Base-by-base conservation (phyloP, 2,797 vertebrate species). In the Philypnodon macrostomus region DNA sequence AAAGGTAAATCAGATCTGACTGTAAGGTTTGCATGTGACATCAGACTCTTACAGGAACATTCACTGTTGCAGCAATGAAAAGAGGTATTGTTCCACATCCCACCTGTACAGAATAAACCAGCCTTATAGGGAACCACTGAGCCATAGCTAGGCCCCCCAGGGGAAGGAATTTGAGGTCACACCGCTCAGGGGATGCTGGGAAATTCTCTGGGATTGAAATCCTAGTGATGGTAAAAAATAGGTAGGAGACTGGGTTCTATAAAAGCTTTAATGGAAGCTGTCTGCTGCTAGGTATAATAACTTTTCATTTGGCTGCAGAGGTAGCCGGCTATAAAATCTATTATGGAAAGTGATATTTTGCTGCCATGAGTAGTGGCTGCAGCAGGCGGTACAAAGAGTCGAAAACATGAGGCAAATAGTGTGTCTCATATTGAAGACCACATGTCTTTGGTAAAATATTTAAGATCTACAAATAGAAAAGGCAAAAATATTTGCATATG, bases 31-130 rank as follows among this genome's bases (percentile, higher is more conserved):
- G 33, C 49, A 66, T 10, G 34, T 62, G 62, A 60, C 45, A 47
- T 69, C 45, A 68, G 61, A 41, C 52, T 62, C 52, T 54, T 39
- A 34, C 14, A 65, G 64, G 41, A 58, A 40, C 53, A 16, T 32
- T 41, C 30, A 40, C 27, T 7, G 4, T 21, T 19, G 47, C 11
- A 5, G 51, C 59, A 71, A 83, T 84, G 80, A 88, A 88, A 81
- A 75, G 58, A 37, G 30, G 45, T 51, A 77, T 85, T 88, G 84
- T 87, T 68, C 19, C 17, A 42, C 0, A 21, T 58, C 54, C 72
- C 75, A 85, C 81, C 84, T 84, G 81, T 63, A 53, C 50, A 77
- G 70, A 77, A 82, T 75, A 77, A 71, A 70, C 67, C 21, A 27
- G 29, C 71, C 69, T 83, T 79, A 81, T 64, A 53, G 73, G 56